These are phyloP conservation scores for Dyspetes luteomarginatus DNA, from an alignment of 2,888 invertebrate genomes.

Conservation along the genomic window DNA sequence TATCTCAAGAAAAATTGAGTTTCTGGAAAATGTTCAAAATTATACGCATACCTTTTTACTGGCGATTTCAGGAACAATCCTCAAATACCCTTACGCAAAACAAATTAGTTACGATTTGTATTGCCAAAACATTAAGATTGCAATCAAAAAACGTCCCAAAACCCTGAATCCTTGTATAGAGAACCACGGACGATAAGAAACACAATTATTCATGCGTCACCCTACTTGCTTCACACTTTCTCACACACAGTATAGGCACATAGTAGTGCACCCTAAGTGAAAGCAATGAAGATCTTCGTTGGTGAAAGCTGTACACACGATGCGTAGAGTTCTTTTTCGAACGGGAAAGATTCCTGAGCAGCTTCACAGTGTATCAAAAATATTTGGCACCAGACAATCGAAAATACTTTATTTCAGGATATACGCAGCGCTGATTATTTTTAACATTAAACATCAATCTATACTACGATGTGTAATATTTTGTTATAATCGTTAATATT, in stretches of 20 bases:
- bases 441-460: background rate
- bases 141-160: background rate
- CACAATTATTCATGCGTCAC: background rate
- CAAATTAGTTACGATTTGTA: background rate
- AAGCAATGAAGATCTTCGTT: too few relatives aligned
- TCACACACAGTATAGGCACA: conserved; percentile 5
- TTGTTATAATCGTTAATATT: background rate
- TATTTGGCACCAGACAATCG: background rate
- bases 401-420: background rate
- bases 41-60: too few relatives aligned
- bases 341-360: background rate
- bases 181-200: background rate
- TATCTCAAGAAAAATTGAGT: too few relatives aligned
- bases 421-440: background rate
- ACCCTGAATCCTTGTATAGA: background rate
- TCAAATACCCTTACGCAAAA: too few relatives aligned
- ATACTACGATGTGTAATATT: background rate
- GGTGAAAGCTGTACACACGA: too few relatives aligned
- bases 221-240: conserved; percentile 35
- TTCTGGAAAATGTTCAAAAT: too few relatives aligned
- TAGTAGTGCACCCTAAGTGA: conserved; percentile 24
- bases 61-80: too few relatives aligned
- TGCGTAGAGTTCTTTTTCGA: too few relatives aligned
- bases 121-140: too few relatives aligned
- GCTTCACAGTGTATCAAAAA: background rate